phyloP scores from a whole-genome alignment of 1,140 invertebrate species.

The Aphidius ervi region DNA sequence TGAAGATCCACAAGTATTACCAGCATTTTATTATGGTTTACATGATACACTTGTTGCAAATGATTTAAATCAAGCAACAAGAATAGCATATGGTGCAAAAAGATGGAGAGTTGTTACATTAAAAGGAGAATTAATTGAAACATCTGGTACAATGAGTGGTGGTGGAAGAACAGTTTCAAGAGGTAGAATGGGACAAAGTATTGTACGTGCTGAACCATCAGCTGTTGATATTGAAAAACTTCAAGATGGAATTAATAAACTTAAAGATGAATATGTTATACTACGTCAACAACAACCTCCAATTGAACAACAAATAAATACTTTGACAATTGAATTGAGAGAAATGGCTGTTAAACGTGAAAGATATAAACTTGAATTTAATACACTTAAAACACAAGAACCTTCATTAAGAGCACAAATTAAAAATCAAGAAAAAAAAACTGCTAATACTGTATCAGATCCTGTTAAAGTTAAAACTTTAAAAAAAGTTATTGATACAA shows the following conservation, averaged over 20 bases:
- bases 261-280: conserved; percentile 50
- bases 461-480: conserved; percentile 58
- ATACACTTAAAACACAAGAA: conserved; percentile 56
- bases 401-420: conserved; percentile 60
- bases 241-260: conserved; percentile 50
- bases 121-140: conserved; percentile 87
- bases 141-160: conserved; percentile 88
- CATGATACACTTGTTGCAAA: conserved; percentile 85
- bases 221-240: conserved; percentile 54
- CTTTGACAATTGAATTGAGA: conserved; percentile 43
- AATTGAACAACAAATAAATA: conserved; percentile 56
- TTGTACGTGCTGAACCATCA: conserved; percentile 57
- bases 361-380: conserved; percentile 56
- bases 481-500: conserved; percentile 51
- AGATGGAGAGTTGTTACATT: conserved; percentile 88
- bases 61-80: conserved; percentile 82
- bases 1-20: conserved; percentile 70
- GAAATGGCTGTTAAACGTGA: conserved; percentile 52
- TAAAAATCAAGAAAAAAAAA: conserved; percentile 67
- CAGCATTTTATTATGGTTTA: conserved; percentile 89
- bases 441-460: conserved; percentile 66
- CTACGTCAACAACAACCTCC: conserved; percentile 49
- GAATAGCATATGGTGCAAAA: conserved; percentile 77
- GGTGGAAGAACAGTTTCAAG: conserved; percentile 60
- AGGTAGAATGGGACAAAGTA: conserved; percentile 75